These are phyloP conservation scores for Idaea biselata DNA, from an alignment of 2,888 invertebrate genomes.

Conservation along the genomic window DNA sequence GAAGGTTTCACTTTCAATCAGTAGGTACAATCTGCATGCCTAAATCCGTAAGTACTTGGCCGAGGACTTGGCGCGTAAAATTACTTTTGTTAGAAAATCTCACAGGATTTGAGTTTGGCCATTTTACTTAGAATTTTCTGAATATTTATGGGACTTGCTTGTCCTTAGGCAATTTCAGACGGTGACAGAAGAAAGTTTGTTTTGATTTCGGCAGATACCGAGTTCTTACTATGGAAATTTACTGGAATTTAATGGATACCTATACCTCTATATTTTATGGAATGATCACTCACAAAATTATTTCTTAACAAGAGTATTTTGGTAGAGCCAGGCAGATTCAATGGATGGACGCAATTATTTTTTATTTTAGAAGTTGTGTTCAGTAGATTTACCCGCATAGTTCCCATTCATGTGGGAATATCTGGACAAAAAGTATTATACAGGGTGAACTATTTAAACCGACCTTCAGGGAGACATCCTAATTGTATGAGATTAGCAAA, in stretches of 20 bases:
- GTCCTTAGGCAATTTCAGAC: background rate
- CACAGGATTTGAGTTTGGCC: slow-evolving; percentile 7
- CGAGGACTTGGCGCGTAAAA: slow-evolving; percentile 24
- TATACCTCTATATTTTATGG: background rate
- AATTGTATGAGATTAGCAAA: too few species aligned
- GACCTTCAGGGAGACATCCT: too few species aligned
- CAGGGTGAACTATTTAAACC: too few species aligned
- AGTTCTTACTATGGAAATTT: background rate
- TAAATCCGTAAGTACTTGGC: background rate
- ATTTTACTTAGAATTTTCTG: slow-evolving; percentile 1
- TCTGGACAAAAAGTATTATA: too few species aligned
- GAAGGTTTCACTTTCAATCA: slow-evolving; percentile 26
- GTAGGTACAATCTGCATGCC: too few species aligned
- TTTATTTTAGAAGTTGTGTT: background rate
- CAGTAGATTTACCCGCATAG: background rate
- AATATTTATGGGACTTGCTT: background rate
- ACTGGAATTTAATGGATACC: background rate
- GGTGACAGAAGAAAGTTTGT: background rate
- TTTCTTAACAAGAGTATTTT: background rate
- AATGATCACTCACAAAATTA: background rate
- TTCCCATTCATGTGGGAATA: background rate
- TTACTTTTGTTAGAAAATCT: slow-evolving; percentile 23
- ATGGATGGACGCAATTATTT: background rate
- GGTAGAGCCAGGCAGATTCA: too few species aligned
- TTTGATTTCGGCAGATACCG: background rate